phyloP scores from a whole-genome alignment of 2,797 vertebrate species.

The Eutrigla gurnardus region DNA sequence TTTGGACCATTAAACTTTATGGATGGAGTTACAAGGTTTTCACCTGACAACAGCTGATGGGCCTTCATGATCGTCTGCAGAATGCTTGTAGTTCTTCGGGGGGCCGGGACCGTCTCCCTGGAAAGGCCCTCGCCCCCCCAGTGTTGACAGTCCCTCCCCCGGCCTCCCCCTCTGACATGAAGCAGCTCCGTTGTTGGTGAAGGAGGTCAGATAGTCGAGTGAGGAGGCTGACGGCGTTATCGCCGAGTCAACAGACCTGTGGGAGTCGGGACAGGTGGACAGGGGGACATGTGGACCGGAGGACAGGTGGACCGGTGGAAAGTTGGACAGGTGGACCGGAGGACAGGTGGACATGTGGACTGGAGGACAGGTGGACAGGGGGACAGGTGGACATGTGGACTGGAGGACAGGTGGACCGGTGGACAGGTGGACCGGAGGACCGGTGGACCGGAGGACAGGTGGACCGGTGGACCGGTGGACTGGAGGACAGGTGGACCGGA shows the following conservation, averaged over 20 bases:
- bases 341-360: no score
- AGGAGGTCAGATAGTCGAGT: conserved; percentile 43
- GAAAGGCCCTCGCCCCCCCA: conserved; percentile 45
- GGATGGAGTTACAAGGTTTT: conserved; percentile 2
- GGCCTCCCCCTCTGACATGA: conserved; percentile 51
- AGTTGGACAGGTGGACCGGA: no score
- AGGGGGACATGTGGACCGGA: no score
- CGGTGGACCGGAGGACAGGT: no score
- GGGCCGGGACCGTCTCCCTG: conserved; percentile 45
- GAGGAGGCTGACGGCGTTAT: conserved; percentile 69
- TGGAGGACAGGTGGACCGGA: no score
- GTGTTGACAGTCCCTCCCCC: conserved; percentile 44
- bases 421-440: no score
- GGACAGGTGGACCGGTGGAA: no score
- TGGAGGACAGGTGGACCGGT: no score
- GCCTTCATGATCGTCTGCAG: conserved; percentile 55
- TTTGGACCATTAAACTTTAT: not conserved
- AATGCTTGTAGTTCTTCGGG: conserved; percentile 63
- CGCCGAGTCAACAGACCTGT: conserved; percentile 60
- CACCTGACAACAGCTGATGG: conserved; percentile 28
- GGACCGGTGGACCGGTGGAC: no score
- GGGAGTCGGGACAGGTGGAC: conserved; percentile 59
- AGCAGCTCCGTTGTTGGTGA: conserved; percentile 72
- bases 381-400: no score
- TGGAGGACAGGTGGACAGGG: no score